Evolutionary conservation across 1,140 invertebrate species (phyloP).

Genomic region (Camponotus floridanus): DNA sequence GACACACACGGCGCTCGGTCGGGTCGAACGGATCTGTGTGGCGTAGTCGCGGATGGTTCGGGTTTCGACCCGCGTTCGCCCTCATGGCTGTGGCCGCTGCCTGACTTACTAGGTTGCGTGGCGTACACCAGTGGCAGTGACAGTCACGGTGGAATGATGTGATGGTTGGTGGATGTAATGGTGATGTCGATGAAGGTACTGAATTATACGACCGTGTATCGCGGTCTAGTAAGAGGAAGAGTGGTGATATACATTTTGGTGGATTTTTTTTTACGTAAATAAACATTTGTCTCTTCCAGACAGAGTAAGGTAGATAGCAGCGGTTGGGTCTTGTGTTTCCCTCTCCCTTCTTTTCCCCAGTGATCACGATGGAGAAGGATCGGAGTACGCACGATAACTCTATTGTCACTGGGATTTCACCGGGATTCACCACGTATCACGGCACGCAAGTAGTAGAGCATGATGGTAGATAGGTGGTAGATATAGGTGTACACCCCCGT

Average conservation of each 20-base stretch:
- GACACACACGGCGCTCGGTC: slow-evolving; percentile 84
- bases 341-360: slow-evolving; percentile 56
- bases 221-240: slow-evolving; percentile 45
- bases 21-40: slow-evolving; percentile 84
- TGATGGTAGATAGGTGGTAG: slow-evolving; percentile 77
- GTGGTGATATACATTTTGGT: slow-evolving; percentile 46
- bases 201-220: slow-evolving; percentile 48
- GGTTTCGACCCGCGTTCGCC: slow-evolving; percentile 81
- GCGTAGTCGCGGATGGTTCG: slow-evolving; percentile 83
- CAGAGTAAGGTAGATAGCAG: slow-evolving; percentile 46
- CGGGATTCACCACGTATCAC: slow-evolving; percentile 78
- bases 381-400: slow-evolving; percentile 73
- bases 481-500: slow-evolving; percentile 68
- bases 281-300: slow-evolving; percentile 49
- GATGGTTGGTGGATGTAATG: slow-evolving; percentile 39
- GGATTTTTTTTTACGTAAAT: slow-evolving; percentile 48
- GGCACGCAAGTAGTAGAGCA: slow-evolving; percentile 74
- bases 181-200: slow-evolving; percentile 39
- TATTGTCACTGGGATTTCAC: slow-evolving; percentile 76
- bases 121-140: slow-evolving; percentile 80
- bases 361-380: slow-evolving; percentile 70
- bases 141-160: slow-evolving; percentile 74
- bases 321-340: slow-evolving; percentile 23
- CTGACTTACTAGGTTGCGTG: slow-evolving; percentile 82
- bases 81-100: slow-evolving; percentile 82